Conservation (phyloP, 2,797 vertebrate species). For the Poeciliopsis turneri region DNA sequence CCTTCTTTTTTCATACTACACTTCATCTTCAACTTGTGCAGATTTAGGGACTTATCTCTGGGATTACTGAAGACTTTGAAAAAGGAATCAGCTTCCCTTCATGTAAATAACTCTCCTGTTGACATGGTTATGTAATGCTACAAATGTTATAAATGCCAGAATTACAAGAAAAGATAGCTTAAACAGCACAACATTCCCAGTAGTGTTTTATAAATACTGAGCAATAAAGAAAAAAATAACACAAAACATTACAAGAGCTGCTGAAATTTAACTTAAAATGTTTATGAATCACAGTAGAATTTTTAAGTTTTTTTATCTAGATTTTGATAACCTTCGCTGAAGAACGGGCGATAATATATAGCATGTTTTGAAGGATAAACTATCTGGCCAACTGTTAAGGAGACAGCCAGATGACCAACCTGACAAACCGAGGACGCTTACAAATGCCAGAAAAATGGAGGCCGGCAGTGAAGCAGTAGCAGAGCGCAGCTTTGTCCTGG, state of each 20-base stretch:
- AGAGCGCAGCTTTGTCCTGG: too few species aligned
- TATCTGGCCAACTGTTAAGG: neutral
- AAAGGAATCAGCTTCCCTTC: slow-evolving; percentile 9
- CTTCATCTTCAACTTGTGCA: slow-evolving; percentile 4
- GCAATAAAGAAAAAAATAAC: neutral
- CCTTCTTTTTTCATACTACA: neutral
- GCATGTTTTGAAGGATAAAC: neutral
- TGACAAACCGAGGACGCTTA: neutral
- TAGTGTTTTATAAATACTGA: neutral
- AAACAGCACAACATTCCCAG: neutral
- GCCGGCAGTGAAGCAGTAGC: neutral
- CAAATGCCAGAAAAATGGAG: neutral
- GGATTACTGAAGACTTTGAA: neutral
- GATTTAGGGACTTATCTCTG: slow-evolving; percentile 5
- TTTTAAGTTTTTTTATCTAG: neutral
- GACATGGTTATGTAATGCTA: slow-evolving; percentile 8
- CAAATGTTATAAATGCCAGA: neutral
- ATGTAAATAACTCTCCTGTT: slow-evolving; percentile 10
- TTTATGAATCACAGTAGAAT: neutral
- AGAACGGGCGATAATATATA: neutral
- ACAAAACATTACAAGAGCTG: neutral
- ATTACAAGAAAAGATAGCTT: neutral
- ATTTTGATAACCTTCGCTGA: neutral
- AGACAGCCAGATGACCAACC: neutral
- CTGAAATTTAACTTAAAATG: neutral